Base-by-base conservation (phyloP, 2,113 vertebrate genomes). In the Barbus barbus region DNA sequence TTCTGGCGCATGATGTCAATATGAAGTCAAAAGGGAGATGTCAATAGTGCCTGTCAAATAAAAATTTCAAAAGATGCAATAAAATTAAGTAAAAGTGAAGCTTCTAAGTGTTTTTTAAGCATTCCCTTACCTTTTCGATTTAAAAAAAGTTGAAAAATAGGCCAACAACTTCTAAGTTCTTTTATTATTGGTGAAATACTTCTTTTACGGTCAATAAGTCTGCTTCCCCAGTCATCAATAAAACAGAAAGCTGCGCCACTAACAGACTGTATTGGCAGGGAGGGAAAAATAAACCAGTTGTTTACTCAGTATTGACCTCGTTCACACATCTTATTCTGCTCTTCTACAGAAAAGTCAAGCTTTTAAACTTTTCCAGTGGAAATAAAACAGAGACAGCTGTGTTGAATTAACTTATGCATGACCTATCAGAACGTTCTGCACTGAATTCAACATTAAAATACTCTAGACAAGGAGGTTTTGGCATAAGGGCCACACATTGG, bases 341-440 rank as follows among this genome's bases (percentile, higher is more conserved):
- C 31, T 38, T 71, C 9, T 13, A 36, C 20, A 2, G 9, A 12
- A n/a, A 38, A 69, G 63, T 18, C 28, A 67, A 31, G 31, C 65
- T 22, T 18, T 3, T 69, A 9, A 71, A 38, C 2, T 71, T 22
- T 38, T 71, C 20, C 33, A 38, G 67, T 65, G 67, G 67, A 71
- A 71, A 38, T n/a, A 12, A 38, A 71, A n/a, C 33, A 22, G 24
- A 58, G 56, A 61, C 60, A 28, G 67, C 20, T n/a, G 67, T 22
- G 67, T 38, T 71, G n/a, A 71, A 71, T 71, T 12, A 71, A 38
- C 67, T 71, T 11, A 71, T 22, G 65, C 65, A 36, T 71, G 67
- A 71, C 11, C 33, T 71, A 38, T 71, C 20, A 71, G 67, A 71
- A 71, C 33, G 1, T 5, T 71, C 9, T 71, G 33, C 67, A 2